Conservation (phyloP, 2,113 vertebrate species). For the Lanius collurio region DNA sequence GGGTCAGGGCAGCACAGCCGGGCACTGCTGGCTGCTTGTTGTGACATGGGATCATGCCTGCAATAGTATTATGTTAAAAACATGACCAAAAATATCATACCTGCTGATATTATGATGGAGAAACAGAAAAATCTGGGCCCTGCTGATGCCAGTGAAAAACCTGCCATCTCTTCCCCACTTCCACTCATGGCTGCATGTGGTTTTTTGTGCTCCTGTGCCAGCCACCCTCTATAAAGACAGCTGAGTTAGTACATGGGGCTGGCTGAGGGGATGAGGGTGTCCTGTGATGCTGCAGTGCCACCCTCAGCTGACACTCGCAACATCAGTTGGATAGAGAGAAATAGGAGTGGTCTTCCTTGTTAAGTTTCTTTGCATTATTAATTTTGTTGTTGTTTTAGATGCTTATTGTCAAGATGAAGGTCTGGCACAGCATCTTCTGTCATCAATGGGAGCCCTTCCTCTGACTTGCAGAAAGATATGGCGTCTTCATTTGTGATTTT, state of each 20-base stretch:
- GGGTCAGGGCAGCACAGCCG: neutral
- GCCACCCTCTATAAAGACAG: neutral
- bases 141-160: neutral
- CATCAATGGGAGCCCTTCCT: neutral
- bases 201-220: neutral
- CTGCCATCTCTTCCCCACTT: neutral
- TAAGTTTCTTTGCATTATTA: neutral
- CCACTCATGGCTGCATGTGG: fast-evolving
- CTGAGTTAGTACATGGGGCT: fast-evolving
- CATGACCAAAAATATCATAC: neutral
- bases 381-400: neutral
- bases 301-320: neutral
- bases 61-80: neutral
- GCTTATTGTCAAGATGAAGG: neutral
- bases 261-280: neutral
- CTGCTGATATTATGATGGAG: neutral
- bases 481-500: neutral
- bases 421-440: neutral
- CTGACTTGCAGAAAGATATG: neutral
- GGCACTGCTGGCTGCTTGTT: neutral
- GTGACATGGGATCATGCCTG: neutral
- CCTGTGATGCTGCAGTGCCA: slow-evolving; percentile 16
- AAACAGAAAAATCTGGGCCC: neutral
- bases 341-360: neutral
- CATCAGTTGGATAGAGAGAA: neutral